A percentile compares a stretch with the other conserved stretches of the same genome.
These are phyloP conservation scores for Austrofundulus limnaeus DNA, from an alignment of 2,113 vertebrate species.

Conservation along the genomic window DNA sequence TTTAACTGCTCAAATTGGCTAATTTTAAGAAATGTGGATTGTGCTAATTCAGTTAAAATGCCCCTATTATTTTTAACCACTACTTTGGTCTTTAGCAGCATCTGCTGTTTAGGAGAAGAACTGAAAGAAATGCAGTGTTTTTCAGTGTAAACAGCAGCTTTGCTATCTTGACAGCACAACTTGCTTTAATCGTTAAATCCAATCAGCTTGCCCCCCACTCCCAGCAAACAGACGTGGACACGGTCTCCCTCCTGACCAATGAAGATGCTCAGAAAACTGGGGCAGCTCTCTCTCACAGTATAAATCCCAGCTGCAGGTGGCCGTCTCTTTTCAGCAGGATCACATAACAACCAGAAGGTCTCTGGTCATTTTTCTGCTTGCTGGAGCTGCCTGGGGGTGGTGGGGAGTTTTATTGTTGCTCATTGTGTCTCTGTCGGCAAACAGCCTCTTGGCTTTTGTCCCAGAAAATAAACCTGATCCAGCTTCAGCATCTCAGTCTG, in stretches of 20 bases:
- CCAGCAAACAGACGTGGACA: too few species aligned
- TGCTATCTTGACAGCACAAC: too few species aligned
- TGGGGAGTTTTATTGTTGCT: not conserved
- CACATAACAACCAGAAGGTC: slow-evolving; percentile 73
- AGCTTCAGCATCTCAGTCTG: not conserved
- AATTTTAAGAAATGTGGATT: too few species aligned
- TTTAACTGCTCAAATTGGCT: too few species aligned
- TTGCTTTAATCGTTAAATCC: too few species aligned
- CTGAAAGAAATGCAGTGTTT: too few species aligned
- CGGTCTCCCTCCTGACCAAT: not conserved
- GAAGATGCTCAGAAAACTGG: not conserved
- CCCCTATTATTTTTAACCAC: too few species aligned
- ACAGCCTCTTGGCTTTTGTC: not conserved
- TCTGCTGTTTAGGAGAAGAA: too few species aligned
- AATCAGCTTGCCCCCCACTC: too few species aligned
- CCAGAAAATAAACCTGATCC: not conserved
- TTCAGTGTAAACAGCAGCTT: too few species aligned
- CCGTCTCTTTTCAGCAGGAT: slow-evolving; percentile 41
- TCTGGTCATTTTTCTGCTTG: slow-evolving; percentile 76
- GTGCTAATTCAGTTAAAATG: too few species aligned
- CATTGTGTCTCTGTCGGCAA: not conserved
- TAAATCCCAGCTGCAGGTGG: slow-evolving; percentile 27
- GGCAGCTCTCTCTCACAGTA: slow-evolving; percentile 10
- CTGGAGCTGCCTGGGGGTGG: slow-evolving; percentile 76
- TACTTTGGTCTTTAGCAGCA: too few species aligned